These are phyloP conservation scores for Caenorhabditis briggsae DNA, from an alignment of 1,140 invertebrate species.

Conservation along the genomic window DNA sequence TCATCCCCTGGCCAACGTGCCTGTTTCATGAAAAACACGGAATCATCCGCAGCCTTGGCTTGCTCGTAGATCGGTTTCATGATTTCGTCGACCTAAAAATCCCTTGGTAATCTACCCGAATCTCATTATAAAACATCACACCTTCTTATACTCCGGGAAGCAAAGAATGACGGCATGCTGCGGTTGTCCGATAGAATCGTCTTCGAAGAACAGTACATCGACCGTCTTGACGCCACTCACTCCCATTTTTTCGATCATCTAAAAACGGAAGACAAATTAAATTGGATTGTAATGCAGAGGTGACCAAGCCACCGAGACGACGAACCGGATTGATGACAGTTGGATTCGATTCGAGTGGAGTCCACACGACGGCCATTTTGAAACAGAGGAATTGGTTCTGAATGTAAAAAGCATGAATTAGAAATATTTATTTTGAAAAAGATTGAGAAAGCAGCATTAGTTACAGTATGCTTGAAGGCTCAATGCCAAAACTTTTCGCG, in stretches of 20 bases:
- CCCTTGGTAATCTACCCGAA: background rate
- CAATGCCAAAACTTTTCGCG: no score
- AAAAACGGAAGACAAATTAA: constrained; percentile 48
- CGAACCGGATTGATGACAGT: constrained; percentile 62
- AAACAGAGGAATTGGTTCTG: background rate
- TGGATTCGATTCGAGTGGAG: constrained; percentile 64
- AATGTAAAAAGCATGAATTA: background rate
- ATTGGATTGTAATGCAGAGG: background rate
- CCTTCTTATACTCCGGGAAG: constrained; percentile 61
- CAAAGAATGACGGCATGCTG: constrained; percentile 65
- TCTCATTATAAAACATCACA: background rate
- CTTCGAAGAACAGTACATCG: constrained; percentile 66
- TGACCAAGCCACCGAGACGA: constrained; percentile 20
- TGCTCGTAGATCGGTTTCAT: constrained; percentile 64
- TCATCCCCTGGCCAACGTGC: background rate
- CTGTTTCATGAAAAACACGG: constrained; percentile 64
- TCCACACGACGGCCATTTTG: constrained; percentile 47
- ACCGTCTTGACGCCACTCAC: constrained; percentile 57
- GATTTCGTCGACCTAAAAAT: constrained; percentile 61
- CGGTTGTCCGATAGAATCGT: constrained; percentile 62
- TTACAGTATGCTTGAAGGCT: no score
- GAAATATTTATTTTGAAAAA: background rate
- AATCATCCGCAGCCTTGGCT: constrained; percentile 51
- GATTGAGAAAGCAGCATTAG: no score
- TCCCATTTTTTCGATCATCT: constrained; percentile 65